Conservation (phyloP, 2,113 vertebrate species). For the Astur gentilis region DNA sequence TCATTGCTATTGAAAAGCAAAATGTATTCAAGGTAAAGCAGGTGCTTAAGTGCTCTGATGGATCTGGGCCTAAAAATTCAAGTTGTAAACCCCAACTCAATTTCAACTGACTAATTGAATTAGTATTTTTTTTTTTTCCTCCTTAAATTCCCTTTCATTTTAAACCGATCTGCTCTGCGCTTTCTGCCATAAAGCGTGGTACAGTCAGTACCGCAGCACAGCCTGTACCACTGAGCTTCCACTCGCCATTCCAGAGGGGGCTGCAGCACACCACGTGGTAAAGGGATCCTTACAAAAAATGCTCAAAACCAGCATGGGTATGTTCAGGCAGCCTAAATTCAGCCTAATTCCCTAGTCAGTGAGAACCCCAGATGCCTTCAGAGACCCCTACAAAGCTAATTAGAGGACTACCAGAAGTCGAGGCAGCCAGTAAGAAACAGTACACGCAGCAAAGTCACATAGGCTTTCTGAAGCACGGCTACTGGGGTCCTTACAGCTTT, state of each 20-base stretch:
- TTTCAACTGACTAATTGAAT: slow-evolving; percentile 49
- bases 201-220: neutral
- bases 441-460: neutral
- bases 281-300: neutral
- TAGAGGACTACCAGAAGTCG: neutral
- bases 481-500: neutral
- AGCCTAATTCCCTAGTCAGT: neutral
- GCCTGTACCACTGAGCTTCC: neutral
- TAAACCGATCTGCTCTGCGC: neutral
- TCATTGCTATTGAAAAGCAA: slow-evolving; percentile 9
- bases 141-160: neutral
- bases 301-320: neutral
- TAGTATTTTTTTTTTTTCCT: neutral
- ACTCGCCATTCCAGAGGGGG: neutral
- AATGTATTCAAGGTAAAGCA: slow-evolving; percentile 38
- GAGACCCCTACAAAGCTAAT: slow-evolving; percentile 20
- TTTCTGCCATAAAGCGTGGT: neutral
- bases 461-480: neutral
- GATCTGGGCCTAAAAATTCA: slow-evolving; percentile 38
- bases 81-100: slow-evolving; percentile 31
- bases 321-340: neutral
- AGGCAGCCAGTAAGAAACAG: neutral
- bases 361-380: neutral
- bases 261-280: rapidly evolving
- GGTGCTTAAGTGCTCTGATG: slow-evolving; percentile 48